Base-by-base conservation (phyloP, 2,113 vertebrate species). In the Anolis sagrei region DNA sequence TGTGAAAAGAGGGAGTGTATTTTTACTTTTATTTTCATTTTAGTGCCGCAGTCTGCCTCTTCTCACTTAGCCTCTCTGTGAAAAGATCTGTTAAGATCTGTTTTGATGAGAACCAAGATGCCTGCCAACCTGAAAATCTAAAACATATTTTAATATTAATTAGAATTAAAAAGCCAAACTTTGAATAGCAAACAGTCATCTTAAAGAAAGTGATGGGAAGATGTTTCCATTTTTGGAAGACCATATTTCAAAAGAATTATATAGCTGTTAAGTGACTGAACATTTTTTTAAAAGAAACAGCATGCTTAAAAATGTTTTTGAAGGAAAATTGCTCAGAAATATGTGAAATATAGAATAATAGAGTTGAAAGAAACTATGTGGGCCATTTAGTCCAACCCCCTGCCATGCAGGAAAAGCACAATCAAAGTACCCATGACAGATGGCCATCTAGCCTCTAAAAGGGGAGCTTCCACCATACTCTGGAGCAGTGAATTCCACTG, bases 61-160 rank as follows among this genome's bases (percentile, higher is more conserved):
- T 85, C 74, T 80, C 39, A 82, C 2, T 79, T 85, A 2, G 0
- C 83, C 73, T 1, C 1, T 3, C 64, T 62, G 27, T 58, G 73
- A 75, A 70, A 76, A 70, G 69, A 39, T 79, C 64, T 89, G 8
- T 75, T 69, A 13, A 77, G 78, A 58, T 1, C 11, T 75, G 18
- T 5, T 66, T 82, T 83, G 13, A 72, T 58, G 6, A 83, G 70
- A 72, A 8, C 10, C 69, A 73, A 68, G 62, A 62, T 78, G 49
- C 1, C 76, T 87, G 16, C 62, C 74, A 87, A 66, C 25, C 36
- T 75, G 5, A 3, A 72, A 58, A 7, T 64, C 21, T 25, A 64
- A 21, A 88, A 62, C 18, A 81, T 75, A 48, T 13, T 86, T 87
- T 27, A 80, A 82, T 85, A 79, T 62, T 79, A 68, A 48, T 8